Base-by-base conservation (phyloP, 2,888 invertebrate genomes). In the Rhagophthalmus giganteus region DNA sequence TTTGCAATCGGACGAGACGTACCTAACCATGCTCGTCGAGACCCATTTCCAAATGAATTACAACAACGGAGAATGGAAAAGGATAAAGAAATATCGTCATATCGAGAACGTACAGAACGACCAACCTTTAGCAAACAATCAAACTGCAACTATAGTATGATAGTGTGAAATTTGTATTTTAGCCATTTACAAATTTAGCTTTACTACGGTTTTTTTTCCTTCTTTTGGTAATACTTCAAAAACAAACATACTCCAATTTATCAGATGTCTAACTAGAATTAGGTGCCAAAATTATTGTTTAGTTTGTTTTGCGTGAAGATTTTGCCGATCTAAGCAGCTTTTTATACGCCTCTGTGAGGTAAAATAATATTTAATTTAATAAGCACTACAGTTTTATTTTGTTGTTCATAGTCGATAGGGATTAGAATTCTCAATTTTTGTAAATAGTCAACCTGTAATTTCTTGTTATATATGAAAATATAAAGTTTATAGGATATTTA, bases 31-130 rank as follows among this genome's bases (percentile, higher is more conserved):
- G 75, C 76, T 90, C 39, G 90, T 90, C 0, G 97, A 97, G 74
- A 95, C 93, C 58, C 94, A 94, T 76, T 97, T 98, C 84, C 94
- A 97, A 74, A 93, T 98, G 92, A 97, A 98, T 77, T 97, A 97
- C 77, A 90, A 90, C 70, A 95, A 93, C 41, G 97, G 97, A 15
- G 95, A 97, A 72, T 98, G 96, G 96, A 95, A 95, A 71, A 79
- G 88, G 64, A 88, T 96, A 64, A 93, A 94, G 75, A 96, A 96
- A 68, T 90, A 88, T 73, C 80, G 91, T 49, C 86, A 88, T 48
- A 80, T 88, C 59, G 90, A 86, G 50, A 74, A 69, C 58, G 61
- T 71, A 14, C 40, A 45, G 11, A 69, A 71, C 8, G 74, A 75
- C 24, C 72, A 70, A 47, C 62, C 74, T 26, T 63, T 71, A 15